Conservation (phyloP, 2,888 invertebrate genomes). For the Carterocephalus palaemon region DNA sequence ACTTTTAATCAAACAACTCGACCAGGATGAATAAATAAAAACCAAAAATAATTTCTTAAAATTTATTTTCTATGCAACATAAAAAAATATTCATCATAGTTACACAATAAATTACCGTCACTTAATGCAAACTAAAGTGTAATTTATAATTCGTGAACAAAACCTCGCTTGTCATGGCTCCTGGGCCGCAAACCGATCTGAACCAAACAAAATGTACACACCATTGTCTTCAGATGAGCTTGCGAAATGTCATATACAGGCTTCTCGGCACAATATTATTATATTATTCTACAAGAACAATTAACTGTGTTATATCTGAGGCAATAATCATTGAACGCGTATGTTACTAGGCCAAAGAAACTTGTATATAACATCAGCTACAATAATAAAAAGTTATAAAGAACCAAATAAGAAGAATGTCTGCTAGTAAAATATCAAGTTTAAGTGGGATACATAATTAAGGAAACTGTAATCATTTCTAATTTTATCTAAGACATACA, state of each 20-base stretch:
- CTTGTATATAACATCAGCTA: conserved; percentile 12
- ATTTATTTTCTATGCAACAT: conserved; percentile 80
- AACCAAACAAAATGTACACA: conserved; percentile 13
- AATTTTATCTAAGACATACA: conserved; percentile 25
- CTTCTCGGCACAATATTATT: too few relatives aligned
- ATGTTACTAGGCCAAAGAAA: too few relatives aligned
- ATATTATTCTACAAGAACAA: too few relatives aligned
- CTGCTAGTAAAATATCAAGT: conserved; percentile 9
- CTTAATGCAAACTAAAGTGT: conserved; percentile 73
- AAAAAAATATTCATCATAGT: conserved; percentile 79
- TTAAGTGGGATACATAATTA: conserved; percentile 8
- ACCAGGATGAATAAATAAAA: conserved; percentile 40
- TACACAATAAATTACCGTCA: conserved; percentile 77
- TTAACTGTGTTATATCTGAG: too few relatives aligned
- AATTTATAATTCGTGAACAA: conserved; percentile 66
- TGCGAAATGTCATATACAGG: conserved; percentile 5
- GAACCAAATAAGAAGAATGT: conserved; percentile 11
- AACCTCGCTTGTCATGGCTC: conserved; percentile 60
- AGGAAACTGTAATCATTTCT: conserved; percentile 18
- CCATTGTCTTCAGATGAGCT: background rate
- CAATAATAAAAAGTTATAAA: conserved; percentile 10
- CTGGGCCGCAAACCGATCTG: conserved; percentile 1
- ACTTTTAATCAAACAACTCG: too few relatives aligned
- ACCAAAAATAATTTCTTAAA: conserved; percentile 66
- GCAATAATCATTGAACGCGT: too few relatives aligned